Conservation (phyloP, 2,797 vertebrate genomes). For the Mycteria americana region DNA sequence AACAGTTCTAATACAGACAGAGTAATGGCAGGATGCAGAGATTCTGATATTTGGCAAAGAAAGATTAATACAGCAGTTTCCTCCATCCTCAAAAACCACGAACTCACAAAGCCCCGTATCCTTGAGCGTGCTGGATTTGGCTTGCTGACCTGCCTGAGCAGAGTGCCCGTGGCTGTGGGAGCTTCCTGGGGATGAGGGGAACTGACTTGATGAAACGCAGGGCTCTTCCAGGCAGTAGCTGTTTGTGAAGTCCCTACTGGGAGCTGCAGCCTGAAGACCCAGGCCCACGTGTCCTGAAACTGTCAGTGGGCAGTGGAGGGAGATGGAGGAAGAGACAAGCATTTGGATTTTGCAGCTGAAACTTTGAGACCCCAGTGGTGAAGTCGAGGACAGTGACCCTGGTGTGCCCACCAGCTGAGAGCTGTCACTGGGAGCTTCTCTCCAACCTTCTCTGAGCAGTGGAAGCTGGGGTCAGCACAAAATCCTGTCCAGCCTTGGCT, state of each 20-base stretch:
- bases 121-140: not conserved
- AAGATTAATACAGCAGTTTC: not conserved
- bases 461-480: not conserved
- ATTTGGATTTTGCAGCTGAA: not conserved
- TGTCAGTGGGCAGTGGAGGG: not conserved
- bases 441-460: not conserved
- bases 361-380: not conserved
- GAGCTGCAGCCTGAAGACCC: not conserved
- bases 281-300: not conserved
- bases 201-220: not conserved
- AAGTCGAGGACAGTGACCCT: not conserved
- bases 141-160: not conserved
- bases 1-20: not conserved
- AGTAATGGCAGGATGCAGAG: not conserved
- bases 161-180: not conserved
- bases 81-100: not conserved
- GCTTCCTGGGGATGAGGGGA: not conserved
- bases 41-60: not conserved
- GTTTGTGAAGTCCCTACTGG: not conserved
- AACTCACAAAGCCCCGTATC: not conserved
- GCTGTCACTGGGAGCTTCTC: not conserved
- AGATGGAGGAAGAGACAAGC: not conserved
- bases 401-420: not conserved
- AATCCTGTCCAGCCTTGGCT: not conserved
- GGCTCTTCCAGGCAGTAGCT: not conserved